Evolutionary conservation across 2,113 vertebrate species (phyloP).

Genomic region (Mesembrinibis cayennensis): DNA sequence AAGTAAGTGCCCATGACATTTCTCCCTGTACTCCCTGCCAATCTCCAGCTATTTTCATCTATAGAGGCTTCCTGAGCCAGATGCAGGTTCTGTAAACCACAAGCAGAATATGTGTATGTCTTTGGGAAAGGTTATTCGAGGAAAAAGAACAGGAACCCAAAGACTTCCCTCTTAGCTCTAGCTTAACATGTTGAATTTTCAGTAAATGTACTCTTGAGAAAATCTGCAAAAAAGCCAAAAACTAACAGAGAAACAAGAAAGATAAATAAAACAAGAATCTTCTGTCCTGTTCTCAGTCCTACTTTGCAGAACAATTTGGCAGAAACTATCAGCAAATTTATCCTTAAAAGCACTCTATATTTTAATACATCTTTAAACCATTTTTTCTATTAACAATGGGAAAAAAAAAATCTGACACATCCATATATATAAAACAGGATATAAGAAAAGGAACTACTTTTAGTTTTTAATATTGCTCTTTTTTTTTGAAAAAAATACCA

Average conservation of each 20-base stretch:
- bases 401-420: not conserved
- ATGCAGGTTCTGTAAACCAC: not conserved
- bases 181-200: not conserved
- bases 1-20: rapidly evolving
- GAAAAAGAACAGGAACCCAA: not conserved
- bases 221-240: not conserved
- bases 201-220: not conserved
- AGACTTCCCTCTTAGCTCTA: not conserved
- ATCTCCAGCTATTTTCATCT: not conserved
- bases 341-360: not conserved
- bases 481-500: not conserved
- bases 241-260: not conserved
- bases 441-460: not conserved
- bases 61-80: not conserved
- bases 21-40: not conserved
- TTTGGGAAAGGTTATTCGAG: not conserved
- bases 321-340: not conserved
- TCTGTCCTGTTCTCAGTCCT: not conserved
- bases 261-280: not conserved
- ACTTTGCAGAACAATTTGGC: not conserved
- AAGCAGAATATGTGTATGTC: not conserved
- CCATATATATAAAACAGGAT: not conserved
- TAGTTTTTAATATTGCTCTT: not conserved
- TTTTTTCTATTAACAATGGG: not conserved
- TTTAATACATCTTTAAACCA: not conserved